A percentile compares a stretch with the other conserved stretches of the same genome.
These are phyloP conservation scores for Xylocopa sonorina DNA, from an alignment of 1,140 invertebrate genomes.

Conservation along the genomic window DNA sequence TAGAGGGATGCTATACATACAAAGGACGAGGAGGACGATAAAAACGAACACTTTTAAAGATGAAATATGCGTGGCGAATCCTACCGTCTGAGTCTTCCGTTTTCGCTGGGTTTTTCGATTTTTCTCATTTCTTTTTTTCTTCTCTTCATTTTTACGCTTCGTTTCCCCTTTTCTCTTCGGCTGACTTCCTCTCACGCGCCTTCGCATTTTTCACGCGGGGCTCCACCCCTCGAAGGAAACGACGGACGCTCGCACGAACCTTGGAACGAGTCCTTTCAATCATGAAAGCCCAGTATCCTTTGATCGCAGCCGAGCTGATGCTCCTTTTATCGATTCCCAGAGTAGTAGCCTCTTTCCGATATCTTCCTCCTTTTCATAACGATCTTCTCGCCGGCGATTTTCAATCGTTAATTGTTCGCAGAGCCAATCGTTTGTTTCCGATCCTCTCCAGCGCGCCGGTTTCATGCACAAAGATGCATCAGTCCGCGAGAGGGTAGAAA, in stretches of 20 bases:
- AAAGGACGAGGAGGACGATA: too few species aligned
- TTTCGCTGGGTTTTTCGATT: slow-evolving; percentile 20
- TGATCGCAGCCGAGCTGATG: slow-evolving; percentile 19
- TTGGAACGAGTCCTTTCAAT: slow-evolving; percentile 23
- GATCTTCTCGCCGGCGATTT: slow-evolving; percentile 17
- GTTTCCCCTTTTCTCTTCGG: not conserved
- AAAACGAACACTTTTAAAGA: too few species aligned
- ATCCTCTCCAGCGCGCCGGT: not conserved
- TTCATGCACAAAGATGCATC: not conserved
- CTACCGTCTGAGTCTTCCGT: not conserved
- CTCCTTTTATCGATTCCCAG: slow-evolving; percentile 17
- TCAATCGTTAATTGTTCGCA: slow-evolving; percentile 26
- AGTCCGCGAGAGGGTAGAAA: not conserved
- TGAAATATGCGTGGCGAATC: slow-evolving; percentile 9
- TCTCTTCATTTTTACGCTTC: too few species aligned
- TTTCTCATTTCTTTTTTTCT: not conserved
- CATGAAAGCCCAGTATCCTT: slow-evolving; percentile 13
- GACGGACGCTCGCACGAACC: slow-evolving; percentile 13
- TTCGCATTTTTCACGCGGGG: not conserved
- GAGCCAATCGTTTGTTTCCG: not conserved
- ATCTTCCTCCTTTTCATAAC: not conserved
- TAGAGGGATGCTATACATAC: not conserved
- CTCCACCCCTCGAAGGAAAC: slow-evolving; percentile 8
- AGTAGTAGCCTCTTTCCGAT: not conserved
- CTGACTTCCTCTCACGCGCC: slow-evolving; percentile 6